Evolutionary conservation across 2,113 vertebrate species (phyloP).

Genomic region (Petaurus breviceps): DNA sequence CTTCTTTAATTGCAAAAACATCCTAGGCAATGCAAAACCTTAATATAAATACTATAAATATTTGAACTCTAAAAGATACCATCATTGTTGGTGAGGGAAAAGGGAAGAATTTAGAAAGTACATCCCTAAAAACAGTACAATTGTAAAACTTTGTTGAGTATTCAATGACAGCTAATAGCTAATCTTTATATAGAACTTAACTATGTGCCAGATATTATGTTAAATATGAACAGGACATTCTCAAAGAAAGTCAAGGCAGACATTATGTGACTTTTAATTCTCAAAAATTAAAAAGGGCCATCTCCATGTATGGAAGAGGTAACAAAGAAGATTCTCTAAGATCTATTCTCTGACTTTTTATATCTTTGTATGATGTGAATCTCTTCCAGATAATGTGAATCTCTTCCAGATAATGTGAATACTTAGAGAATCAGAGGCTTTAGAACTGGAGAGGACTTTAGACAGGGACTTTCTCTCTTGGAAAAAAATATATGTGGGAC

Average conservation of each 20-base stretch:
- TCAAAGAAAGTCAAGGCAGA: neutral
- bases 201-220: neutral
- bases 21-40: neutral
- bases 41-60: neutral
- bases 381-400: neutral
- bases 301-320: neutral
- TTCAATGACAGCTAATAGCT: neutral
- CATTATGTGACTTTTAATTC: neutral
- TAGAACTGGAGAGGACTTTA: neutral
- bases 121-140: neutral
- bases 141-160: neutral
- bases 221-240: neutral
- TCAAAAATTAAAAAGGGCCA: neutral
- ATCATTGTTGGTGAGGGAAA: neutral
- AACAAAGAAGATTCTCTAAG: neutral
- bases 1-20: neutral
- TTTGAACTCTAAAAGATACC: neutral
- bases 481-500: neutral
- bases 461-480: neutral
- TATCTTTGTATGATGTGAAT: neutral
- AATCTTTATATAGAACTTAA: neutral
- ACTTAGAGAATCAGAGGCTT: no score
- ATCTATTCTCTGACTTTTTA: neutral
- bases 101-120: neutral
- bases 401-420: neutral